Evolutionary conservation across 2,113 vertebrate species (phyloP), one percentile per base, ranked within the genome.

Genomic region (Ctenodactylus gundi): DNA sequence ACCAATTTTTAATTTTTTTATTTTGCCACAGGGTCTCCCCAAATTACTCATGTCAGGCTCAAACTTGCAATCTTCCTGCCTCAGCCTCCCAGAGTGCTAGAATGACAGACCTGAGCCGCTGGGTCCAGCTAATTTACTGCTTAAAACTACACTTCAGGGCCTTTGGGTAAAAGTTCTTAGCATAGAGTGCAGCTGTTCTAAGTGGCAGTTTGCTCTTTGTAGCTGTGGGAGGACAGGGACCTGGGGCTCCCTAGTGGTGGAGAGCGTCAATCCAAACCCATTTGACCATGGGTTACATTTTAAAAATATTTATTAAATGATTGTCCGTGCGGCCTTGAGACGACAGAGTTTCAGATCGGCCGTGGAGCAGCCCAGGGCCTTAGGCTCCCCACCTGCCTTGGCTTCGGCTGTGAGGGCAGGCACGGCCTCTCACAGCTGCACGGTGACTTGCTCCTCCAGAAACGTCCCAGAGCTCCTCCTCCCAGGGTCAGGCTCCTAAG

Each of bases 181-280:
- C 7, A 6, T 11, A 53, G 1, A 3, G 46, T 70, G 20, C 51
- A 17, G 4, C 9, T 2, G 0, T 65, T 60, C 31, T 60, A 21
- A 55, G 17, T 49, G 6, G 34, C n/a, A 27, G 0, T 21, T 8
- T 55, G 18, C 62, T 70, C 31, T 31, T 57, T 4, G 21, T 34
- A 62, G 18, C 62, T 46, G 36, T 7, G 51, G 62, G 46, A 70
- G 88, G 31, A 36, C 6, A 39, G 68, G 10, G 25, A 13, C 44
- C 1, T 13, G n/a, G 15, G 58, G 58, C 58, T 44, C 78, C n/a
- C 23, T 73, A 53, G 68, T 18, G 4, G 17, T 2, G 44, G 68
- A 15, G 39, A 39, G 65, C 31, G 15, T 18, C 51, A 3, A 0
- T 46, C 29, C 60, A 20, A 68, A 12, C 14, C 36, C 87, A 17